Base-by-base conservation (phyloP, 92 coral and sea anemone species). In the Zoanthus sansibaricus region DNA sequence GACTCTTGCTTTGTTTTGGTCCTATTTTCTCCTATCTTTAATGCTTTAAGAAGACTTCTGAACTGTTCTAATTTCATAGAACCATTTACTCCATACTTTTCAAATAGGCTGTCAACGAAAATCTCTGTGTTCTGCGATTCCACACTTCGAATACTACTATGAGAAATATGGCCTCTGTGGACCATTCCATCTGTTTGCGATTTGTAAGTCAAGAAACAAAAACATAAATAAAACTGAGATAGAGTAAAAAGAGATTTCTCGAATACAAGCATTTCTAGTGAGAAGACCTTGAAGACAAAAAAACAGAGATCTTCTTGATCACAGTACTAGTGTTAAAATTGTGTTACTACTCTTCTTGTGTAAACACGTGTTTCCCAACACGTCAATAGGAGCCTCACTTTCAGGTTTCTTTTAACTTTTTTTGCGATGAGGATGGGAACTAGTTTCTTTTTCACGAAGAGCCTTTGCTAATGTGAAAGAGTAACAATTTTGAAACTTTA, bases 1-100 rank as follows among this genome's bases (percentile, higher is more conserved):
- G 61, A 15, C 45, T 80, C 74, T 62, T 59, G 18, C 66, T 32
- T 20, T 52, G 52, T 32, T 80, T 62, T 80, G 25, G 85, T 62
- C 25, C 86, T 77, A 75, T 84, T 70, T 7, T 51, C 86, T 2
- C 98, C 96, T 69, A 94, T 69, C 62, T 90, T 83, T 68, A 94
- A 79, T 31, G 90, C 88, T 64, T 72, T 33, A 64, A 94, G 66
- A 56, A 94, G 79, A 66, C 45, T 76, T 67, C 37, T 76, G 62
- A 94, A 93, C 89, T 93, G 86, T 54, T 47, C 67, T 42, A 83
- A 31, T 49, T 76, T 89, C 87, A 94, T 83, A 9, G 95, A 83
- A 20, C 90, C 95, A 76, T 91, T 93, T n/a, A 31, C 61, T 25
- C 98, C 98, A 83, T 93, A 94, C 18, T 87, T 92, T 15, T 84